Base-by-base conservation (phyloP, 2,888 invertebrate species). In the Scotopteryx bipunctaria region DNA sequence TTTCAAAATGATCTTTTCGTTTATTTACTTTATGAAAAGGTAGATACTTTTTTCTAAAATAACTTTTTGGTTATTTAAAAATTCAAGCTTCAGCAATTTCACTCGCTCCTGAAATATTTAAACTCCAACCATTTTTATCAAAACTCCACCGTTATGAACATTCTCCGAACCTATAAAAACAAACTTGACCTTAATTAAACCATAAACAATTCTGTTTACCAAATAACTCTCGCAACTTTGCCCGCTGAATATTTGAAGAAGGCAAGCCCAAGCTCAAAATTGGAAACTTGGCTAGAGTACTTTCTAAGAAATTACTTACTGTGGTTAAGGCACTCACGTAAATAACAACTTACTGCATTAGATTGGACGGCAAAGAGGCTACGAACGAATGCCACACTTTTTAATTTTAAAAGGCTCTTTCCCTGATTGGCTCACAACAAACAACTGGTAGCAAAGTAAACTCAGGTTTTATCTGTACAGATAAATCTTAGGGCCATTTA, bases 371-470 rank as follows among this genome's bases (percentile, higher is more conserved):
- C 55, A 64, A 66, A 71, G 69, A 66, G 64, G 60, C 51, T 76
- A n/a, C n/a, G n/a, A 64, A 72, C 74, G 71, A 78, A 73, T 66
- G 67, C 71, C 69, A 73, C 74, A 73, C 73, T 77, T 81, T 79
- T 81, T 80, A 80, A 81, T 80, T 83, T 79, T 76, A 73, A 78
- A 77, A 78, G 77, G 82, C 83, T 81, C 72, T 84, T 62, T 69
- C 64, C 55, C 61, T 78, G 82, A 83, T 84, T 83, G 76, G 76
- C 66, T 67, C 45, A 58, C 66, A 61, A 61, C 63, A 60, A 61
- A 61, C 63, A 60, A 63, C 59, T 52, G 58, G 55, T 63, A 63
- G 70, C 62, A 69, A 69, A 71, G 64, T 69, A 67, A 68, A 71
- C 68, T 66, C 67, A 51, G 59, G 61, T 69, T 69, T 71, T 69